phyloP scores from a whole-genome alignment of 2,888 invertebrate species.

The Spodoptera picta region DNA sequence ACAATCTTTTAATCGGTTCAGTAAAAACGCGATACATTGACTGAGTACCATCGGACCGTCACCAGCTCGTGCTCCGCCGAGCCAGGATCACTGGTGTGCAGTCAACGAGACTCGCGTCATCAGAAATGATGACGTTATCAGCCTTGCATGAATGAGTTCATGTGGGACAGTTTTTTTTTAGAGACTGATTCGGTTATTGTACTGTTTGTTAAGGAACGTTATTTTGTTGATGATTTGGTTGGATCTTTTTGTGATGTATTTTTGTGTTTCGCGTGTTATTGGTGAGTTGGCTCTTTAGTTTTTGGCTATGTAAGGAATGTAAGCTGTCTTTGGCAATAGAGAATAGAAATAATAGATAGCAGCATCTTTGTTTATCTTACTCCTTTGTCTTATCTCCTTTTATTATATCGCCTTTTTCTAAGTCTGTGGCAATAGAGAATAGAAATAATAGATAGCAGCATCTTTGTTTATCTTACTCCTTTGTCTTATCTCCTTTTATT shows the following conservation, averaged over 20 bases:
- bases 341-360: too few relatives aligned
- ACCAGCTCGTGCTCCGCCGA: slow-evolving; percentile 28
- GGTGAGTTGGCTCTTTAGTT: not conserved
- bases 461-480: too few relatives aligned
- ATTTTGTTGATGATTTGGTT: not conserved
- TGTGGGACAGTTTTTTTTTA: slow-evolving; percentile 7
- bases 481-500: not conserved
- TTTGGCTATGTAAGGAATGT: too few relatives aligned
- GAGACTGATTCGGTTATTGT: not conserved
- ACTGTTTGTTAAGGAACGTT: not conserved
- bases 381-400: too few relatives aligned
- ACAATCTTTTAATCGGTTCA: slow-evolving; percentile 34
- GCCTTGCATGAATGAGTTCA: slow-evolving; percentile 25
- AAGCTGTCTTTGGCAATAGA: too few relatives aligned
- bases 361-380: too few relatives aligned
- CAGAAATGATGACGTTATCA: slow-evolving; percentile 25
- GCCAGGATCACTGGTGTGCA: slow-evolving; percentile 50
- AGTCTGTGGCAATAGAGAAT: too few relatives aligned
- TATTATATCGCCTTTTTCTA: too few relatives aligned
- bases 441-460: too few relatives aligned
- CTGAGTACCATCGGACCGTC: slow-evolving; percentile 43
- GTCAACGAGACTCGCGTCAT: slow-evolving; percentile 42
- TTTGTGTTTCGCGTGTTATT: not conserved
- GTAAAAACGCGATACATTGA: slow-evolving; percentile 51
- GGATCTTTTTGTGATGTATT: not conserved